These are phyloP conservation scores for Acromyrmex echinatior DNA, from an alignment of 1,140 invertebrate species.

Conservation along the genomic window DNA sequence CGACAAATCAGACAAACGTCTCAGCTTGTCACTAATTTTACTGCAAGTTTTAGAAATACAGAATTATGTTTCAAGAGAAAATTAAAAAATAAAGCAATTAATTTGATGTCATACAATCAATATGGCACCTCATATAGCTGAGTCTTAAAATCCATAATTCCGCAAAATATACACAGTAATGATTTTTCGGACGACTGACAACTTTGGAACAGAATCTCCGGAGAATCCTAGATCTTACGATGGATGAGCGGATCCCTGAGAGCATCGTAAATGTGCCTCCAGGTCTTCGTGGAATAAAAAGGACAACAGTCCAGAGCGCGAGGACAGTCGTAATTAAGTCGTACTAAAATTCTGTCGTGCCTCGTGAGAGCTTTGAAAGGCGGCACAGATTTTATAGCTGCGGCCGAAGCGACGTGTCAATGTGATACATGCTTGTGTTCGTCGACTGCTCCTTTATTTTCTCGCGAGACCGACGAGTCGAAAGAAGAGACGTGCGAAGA, in stretches of 20 bases:
- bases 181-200: background rate
- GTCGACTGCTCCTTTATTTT: slow-evolving; percentile 53
- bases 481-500: background rate
- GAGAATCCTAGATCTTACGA: slow-evolving; percentile 22
- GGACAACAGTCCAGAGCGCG: slow-evolving; percentile 69
- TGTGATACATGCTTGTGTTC: background rate
- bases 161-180: background rate
- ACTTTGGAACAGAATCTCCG: background rate
- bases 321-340: slow-evolving; percentile 81
- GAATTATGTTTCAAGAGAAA: too few species aligned
- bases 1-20: too few species aligned
- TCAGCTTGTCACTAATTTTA: too few species aligned
- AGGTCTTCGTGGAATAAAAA: slow-evolving; percentile 53
- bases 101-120: too few species aligned
- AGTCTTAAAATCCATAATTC: background rate
- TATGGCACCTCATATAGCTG: too few species aligned
- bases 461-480: slow-evolving; percentile 9
- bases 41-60: too few species aligned
- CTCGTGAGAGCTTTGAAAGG: slow-evolving; percentile 70
- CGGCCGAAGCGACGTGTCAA: slow-evolving; percentile 7
- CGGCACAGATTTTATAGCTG: slow-evolving; percentile 76
- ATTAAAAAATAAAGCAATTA: too few species aligned
- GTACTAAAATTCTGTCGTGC: slow-evolving; percentile 79
- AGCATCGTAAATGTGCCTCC: slow-evolving; percentile 29
- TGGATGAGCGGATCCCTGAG: background rate